Base-by-base conservation (phyloP, 2,113 vertebrate genomes). In the Forbesichthys papilliferus region DNA sequence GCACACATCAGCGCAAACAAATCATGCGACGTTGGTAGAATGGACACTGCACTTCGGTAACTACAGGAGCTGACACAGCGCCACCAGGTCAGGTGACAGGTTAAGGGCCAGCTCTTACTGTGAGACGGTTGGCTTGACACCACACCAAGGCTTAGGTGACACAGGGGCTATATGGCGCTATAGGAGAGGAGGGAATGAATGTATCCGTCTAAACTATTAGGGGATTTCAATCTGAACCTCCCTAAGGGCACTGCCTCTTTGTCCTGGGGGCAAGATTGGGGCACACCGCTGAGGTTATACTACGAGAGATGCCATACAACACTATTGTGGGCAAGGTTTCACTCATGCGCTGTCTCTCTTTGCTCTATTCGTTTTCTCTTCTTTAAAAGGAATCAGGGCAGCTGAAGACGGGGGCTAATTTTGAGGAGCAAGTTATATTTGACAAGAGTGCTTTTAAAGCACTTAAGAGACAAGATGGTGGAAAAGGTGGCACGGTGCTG, bases 401-500 rank as follows among this genome's bases (percentile, higher is more conserved):
- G 74, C 13, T 68, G 81, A 84, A 86, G 80, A 76, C 86, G 68
- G 78, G 69, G 12, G 75, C 75, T 81, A 78, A 86, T 85, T 77
- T 84, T 80, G 66, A 52, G 65, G 67, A 81, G 84, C 84, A 86
- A 89, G 81, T 82, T 80, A 87, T 84, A 86, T 78, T 80, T 82
- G 75, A 86, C 82, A 83, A 83, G 72, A 79, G 78, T 63, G 83
- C 85, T 87, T 88, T 86, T 83, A 83, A 84, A 89, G 79, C 79
- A 85, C 77, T 86, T 79, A 75, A 66, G 77, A 64, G 56, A 71
- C 67, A 85, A 82, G 83, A 82, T 75, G 86, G 77, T 74, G 80
- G 78, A 80, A 84, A 82, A 63, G 68, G 61, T 68, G 66, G 77
- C 53, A 59, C 3, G 68, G 80, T 60, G 58, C 76, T 74, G 71